Evolutionary conservation across 2,888 invertebrate genomes (phyloP), one percentile per base, ranked within the genome.

Genomic region (Barypeithes pellucidus): DNA sequence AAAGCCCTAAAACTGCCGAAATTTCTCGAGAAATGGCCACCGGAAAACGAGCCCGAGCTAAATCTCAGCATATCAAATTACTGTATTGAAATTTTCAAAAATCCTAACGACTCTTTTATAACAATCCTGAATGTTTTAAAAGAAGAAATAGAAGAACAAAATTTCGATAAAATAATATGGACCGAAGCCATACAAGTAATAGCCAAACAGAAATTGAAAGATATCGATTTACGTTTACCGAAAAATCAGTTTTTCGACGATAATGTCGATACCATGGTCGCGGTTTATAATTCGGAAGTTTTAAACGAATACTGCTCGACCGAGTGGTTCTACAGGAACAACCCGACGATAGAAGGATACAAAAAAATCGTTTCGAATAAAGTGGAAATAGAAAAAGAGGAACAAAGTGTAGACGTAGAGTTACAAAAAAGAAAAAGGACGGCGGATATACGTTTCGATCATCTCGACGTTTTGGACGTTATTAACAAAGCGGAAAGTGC

Each of bases 301-400:
- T 82, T 92, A 67, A 86, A 88, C 73, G 85, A 88, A 60, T 91
- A 89, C 81, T 84, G 87, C 22, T 87, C 85, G 71, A 84, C 86
- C 16, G 86, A 90, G 43, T 92, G 92, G 92, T 88, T 91, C 85
- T 91, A 90, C 81, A 65, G 85, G 9, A 80, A 80, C 43, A 82
- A 86, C 78, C 81, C 83, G 33, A 85, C 87, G 70, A 75, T 80
- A 7, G 78, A 79, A 61, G 72, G 76, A 20, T 75, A 68, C 24
- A 75, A 75, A 41, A 75, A 76, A 69, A 65, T 66, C 1, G 86
- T 90, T 77, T 84, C 87, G 73, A 85, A 86, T 70, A 81, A 85
- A 72, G 66, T 79, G 33, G 67, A 75, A 20, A 60, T 73, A 4
- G 76, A 80, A 41, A 65, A 62, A 16, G 66, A 77, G 65, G 47